These are phyloP conservation scores for Leguminivora glycinivorella DNA, from an alignment of 1,140 invertebrate genomes.

Conservation along the genomic window DNA sequence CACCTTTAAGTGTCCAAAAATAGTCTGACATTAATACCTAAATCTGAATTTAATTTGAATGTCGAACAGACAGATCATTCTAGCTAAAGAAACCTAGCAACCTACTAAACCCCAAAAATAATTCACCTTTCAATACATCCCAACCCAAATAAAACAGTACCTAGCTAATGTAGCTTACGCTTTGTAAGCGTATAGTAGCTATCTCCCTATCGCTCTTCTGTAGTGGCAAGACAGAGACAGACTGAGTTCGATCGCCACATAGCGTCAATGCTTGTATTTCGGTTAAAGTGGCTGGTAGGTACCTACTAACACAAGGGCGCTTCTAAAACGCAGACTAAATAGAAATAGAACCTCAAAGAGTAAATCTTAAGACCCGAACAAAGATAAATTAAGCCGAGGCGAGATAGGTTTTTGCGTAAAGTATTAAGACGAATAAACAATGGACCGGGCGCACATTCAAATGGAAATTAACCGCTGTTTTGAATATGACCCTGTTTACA, in stretches of 20 bases:
- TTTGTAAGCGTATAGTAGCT: no score
- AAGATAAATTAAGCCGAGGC: slow-evolving; percentile 22
- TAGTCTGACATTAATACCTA: no score
- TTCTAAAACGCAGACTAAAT: not conserved
- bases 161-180: no score
- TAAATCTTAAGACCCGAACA: not conserved
- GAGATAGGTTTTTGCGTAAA: slow-evolving; percentile 28
- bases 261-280: no score
- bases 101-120: not conserved
- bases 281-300: no score
- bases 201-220: no score
- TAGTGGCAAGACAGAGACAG: no score
- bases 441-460: slow-evolving; percentile 17
- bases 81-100: no score
- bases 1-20: no score
- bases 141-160: not conserved
- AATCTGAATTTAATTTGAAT: no score
- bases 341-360: not conserved
- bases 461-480: slow-evolving; percentile 20
- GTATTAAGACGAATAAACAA: slow-evolving; percentile 24
- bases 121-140: not conserved
- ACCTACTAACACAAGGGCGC: not conserved
- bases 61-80: not conserved
- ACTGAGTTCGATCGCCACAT: no score
- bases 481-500: not conserved